Evolutionary conservation across 1,140 invertebrate species (phyloP).

Genomic region (Lasioglossum albipes): DNA sequence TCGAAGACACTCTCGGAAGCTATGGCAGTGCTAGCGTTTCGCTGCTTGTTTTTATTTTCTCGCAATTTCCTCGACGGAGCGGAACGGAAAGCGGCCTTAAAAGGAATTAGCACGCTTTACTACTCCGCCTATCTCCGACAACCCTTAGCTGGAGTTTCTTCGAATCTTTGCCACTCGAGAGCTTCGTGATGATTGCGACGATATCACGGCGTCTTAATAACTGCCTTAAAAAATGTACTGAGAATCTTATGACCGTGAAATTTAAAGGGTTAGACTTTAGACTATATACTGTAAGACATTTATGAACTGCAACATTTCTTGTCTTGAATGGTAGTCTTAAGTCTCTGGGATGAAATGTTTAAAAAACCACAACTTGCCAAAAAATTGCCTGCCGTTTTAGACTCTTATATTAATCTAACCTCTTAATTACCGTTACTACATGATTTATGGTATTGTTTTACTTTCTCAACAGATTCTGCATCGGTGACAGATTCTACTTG

Average conservation of each 20-base stretch:
- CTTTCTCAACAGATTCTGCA: conserved; percentile 90
- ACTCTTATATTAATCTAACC: too few relatives aligned
- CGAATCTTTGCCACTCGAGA: conserved; percentile 6
- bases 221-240: background rate
- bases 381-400: too few relatives aligned
- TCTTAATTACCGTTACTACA: too few relatives aligned
- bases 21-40: conserved; percentile 43
- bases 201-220: background rate
- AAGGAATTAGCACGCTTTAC: conserved; percentile 74
- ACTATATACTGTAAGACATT: too few relatives aligned
- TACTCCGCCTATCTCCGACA: conserved; percentile 58
- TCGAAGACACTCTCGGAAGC: conserved; percentile 59
- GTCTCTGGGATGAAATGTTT: too few relatives aligned
- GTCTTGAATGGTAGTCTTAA: too few relatives aligned
- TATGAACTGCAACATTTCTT: too few relatives aligned
- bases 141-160: conserved; percentile 41
- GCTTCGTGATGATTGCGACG: background rate
- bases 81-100: conserved; percentile 73
- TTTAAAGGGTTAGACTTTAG: too few relatives aligned
- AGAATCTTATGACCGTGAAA: background rate
- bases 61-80: conserved; percentile 72
- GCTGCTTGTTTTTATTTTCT: conserved; percentile 73
- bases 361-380: too few relatives aligned
- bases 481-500: conserved; percentile 94
- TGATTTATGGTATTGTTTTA: too few relatives aligned